A percentile compares a stretch with the other conserved stretches of the same genome.
Evolutionary conservation across 35 echinoderm and acorn worm genomes (phyloP).

Genomic region (Diadema setosum): DNA sequence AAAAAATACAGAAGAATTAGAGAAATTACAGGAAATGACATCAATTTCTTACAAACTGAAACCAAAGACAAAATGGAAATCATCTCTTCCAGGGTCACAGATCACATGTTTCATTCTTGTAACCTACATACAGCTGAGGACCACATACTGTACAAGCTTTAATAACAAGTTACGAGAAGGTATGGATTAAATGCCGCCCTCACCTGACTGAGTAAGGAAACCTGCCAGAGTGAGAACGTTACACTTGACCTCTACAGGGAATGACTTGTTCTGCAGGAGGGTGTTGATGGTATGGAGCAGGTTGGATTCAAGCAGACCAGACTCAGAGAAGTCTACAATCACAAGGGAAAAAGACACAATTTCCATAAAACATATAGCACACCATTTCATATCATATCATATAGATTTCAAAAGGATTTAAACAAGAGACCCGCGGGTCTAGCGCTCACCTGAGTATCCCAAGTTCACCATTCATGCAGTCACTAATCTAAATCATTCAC

Average conservation of each 20-base stretch:
- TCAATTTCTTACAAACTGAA: no score
- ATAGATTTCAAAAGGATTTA: no score
- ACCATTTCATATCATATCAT: no score
- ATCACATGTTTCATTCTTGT: background rate
- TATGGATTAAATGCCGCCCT: background rate
- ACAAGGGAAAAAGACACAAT: background rate
- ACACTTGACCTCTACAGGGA: conserved; percentile 76
- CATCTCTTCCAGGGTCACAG: background rate
- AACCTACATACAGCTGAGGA: background rate
- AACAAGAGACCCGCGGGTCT: no score
- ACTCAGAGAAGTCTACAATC: conserved; percentile 38
- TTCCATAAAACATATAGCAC: background rate
- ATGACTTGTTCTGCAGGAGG: conserved; percentile 46
- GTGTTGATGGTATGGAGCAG: conserved; percentile 58
- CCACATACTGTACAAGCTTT: no score
- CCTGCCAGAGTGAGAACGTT: conserved; percentile 84
- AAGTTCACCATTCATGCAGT: no score
- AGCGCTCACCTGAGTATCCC: no score
- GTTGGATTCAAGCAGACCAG: conserved; percentile 56
- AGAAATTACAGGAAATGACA: no score
- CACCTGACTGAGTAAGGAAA: conserved; percentile 93
- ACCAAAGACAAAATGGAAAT: background rate
- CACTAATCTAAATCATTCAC: no score
- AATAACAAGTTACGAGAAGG: no score
- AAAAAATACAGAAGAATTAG: no score